Base-by-base conservation (phyloP, 1,140 invertebrate species). In the Brachionus manjavacas region DNA sequence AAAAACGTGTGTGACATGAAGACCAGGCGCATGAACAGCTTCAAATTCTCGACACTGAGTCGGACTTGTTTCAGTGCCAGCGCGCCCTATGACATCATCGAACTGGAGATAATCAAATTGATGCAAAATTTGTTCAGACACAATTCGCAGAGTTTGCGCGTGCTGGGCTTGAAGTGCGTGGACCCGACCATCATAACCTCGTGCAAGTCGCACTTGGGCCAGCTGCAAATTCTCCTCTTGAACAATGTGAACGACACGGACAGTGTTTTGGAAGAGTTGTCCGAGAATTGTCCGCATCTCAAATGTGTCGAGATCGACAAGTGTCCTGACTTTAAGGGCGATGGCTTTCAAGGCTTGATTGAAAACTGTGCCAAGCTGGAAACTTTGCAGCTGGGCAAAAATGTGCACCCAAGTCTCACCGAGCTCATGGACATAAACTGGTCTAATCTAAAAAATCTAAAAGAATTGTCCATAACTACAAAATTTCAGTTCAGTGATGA, bases 1-100 rank as follows among this genome's bases (percentile, higher is more conserved):
- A 84, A 84, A 84, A 84, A 84, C 25, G 81, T 84, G 4, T 84
- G 81, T 16, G 81, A 84, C 52, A 84, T 72, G 81, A 84, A 84
- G 52, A 84, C 60, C 3, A 41, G 66, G 23, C 39, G 60, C 14
- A 23, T 70, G 16, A 66, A 83, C 39, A 49, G 23, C 7, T 39
- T 60, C 23, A 64, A 80, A 16, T 60, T 43, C n/a, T 49, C 41
- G n/a, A 14, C 52, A 41, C 41, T 70, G n/a, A n/a, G 16, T 31
- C 39, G 35, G 20, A 28, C 25, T 49, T 76, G 41, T 31, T 39
- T 60, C 31, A 64, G 52, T 9, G 25, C 49, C 28, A 60, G 12
- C 23, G 31, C 66, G 35, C 46, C 60, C 9, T 70, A 84, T 52
- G 60, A 84, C 64, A 72, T 81, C 11, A 68, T 81, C 12, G 79